Base-by-base conservation (phyloP, 1,140 invertebrate genomes). In the Zaprionus tsacasi region DNA sequence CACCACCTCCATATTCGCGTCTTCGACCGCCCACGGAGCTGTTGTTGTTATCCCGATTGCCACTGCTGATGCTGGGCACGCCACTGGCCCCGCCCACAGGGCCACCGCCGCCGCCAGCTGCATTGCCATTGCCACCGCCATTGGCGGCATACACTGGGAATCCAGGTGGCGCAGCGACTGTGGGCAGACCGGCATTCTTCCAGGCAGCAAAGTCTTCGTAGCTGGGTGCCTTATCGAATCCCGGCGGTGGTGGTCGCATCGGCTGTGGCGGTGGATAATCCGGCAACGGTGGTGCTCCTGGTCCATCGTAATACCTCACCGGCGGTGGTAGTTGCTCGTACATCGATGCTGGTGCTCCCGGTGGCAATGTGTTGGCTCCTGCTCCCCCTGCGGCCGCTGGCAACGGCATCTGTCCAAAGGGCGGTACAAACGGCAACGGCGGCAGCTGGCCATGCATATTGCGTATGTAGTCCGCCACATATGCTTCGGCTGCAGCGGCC, bases 141-240 rank as follows among this genome's bases (percentile, higher is more conserved):
- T 88, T 89, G 21, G 79, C 61, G 4, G 79, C 76, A 52, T 86
- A 81, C 2, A 70, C 70, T 17, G 91, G 88, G 48, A 91, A 91
- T 15, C 91, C 91, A 6, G 91, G 80, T 25, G 91, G 88, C 36
- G 85, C 60, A 15, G 69, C 76, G 58, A 81, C 88, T 13, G 87
- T 91, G n/a, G 85, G 82, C 57, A 91, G 40, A 36, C 85, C 91
- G 10, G 88, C 85, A 63, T 97, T 98, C 86, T 97, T 95, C 94
- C 97, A 96, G 52, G 98, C 93, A 92, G 98, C 97, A 33, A 98
- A 97, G 67, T 97, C 97, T 54, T 97, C 95, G 90, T 98, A 91
- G 33, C 95, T 96, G 33, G 96, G 94, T 81, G 96, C 96, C 77
- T 97, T 96, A 60, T 96, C 93, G 21, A 94, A 93, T 27, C 94